A percentile compares a stretch with the other conserved stretches of the same genome.
These are phyloP conservation scores for Meiosimyza decipiens DNA, from an alignment of 2,888 invertebrate species.

Conservation along the genomic window DNA sequence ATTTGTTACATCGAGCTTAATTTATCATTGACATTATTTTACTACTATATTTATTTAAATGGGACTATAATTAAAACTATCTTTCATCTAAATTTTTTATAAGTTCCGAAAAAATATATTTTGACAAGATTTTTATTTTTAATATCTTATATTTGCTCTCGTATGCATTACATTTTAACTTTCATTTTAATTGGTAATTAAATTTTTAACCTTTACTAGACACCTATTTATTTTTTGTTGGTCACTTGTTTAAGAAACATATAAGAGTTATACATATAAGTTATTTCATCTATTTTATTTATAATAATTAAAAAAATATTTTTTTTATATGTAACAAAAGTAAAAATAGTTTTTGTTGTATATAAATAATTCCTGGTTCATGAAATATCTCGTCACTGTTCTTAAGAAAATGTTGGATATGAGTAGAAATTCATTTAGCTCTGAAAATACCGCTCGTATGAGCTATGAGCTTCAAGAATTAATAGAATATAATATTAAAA, in stretches of 20 bases:
- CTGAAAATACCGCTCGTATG: not conserved
- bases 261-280: not conserved
- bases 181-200: too few relatives aligned
- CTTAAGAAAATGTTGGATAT: conserved; percentile 29
- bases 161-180: too few relatives aligned
- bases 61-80: not conserved
- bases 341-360: not conserved
- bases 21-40: not conserved
- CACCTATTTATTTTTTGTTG: too few relatives aligned
- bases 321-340: not conserved
- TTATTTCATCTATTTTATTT: not conserved
- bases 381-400: conserved; percentile 27
- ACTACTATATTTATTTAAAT: not conserved
- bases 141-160: too few relatives aligned
- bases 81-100: too few relatives aligned
- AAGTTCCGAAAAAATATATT: too few relatives aligned
- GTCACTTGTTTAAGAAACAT: too few relatives aligned
- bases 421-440: conserved; percentile 29
- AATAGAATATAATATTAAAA: not conserved
- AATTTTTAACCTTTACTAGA: too few relatives aligned
- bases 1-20: not conserved
- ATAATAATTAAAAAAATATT: too few relatives aligned
- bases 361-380: conserved; percentile 15
- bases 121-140: too few relatives aligned
- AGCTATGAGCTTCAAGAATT: too few relatives aligned